Base-by-base conservation (phyloP, 2,113 vertebrate species). In the Chionis minor region DNA sequence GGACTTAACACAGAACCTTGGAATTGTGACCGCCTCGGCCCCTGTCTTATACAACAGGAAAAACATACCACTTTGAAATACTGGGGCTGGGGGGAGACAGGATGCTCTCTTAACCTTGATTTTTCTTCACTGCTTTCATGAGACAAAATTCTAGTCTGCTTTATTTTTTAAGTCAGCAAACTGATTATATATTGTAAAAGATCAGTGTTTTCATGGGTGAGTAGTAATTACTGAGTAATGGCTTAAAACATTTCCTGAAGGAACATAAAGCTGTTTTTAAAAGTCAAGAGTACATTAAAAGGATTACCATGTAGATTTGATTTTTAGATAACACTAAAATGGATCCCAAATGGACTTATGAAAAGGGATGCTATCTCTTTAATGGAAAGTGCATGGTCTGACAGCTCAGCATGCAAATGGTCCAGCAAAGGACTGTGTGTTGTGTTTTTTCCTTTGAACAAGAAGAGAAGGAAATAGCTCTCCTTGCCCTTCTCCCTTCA, bases 281-380 rank as follows among this genome's bases (percentile, higher is more conserved):
- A 98, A 98, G 98, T 98, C 98, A 98, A 98, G 98, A 99, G 98
- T 98, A 98, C 98, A 98, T 99, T 98, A 98, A 99, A 99, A 99
- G 98, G 98, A 98, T 99, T 98, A 98, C 98, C 98, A 98, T 98
- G 98, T 98, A 99, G 98, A 99, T 99, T 98, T 98, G 98, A 99
- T 99, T 99, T 99, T 98, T 98, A 98, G 99, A 99, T 99, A 99
- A 98, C 98, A 97, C 97, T 98, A 98, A 99, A 99, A 99, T 98
- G 98, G 98, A 99, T 99, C 98, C 98, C 99, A 99, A 99, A 99
- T 99, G 98, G 98, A 98, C 98, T 98, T 98, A 98, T 96, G 98
- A 98, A 99, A 98, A 98, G 94, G 98, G 99, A 99, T 98, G 98
- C 98, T 99, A 99, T 99, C 99, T 98, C 98, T 98, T 98, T 99